These are phyloP conservation scores for Ramazzottius varieornatus DNA, from an alignment of 2,888 invertebrate genomes.

Conservation along the genomic window DNA sequence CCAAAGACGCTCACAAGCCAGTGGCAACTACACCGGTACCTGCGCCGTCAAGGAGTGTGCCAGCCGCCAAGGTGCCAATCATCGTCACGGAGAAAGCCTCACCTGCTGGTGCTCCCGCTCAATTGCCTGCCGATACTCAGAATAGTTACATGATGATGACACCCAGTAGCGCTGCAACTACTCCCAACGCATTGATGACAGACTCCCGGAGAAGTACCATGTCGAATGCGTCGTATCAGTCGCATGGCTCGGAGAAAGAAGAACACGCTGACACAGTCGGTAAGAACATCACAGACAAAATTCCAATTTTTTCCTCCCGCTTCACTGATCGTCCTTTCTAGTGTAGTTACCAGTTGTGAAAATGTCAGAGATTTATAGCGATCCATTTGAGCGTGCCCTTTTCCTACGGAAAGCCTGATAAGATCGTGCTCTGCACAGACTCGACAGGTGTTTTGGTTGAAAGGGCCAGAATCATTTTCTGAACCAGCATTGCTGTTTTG, in stretches of 20 bases:
- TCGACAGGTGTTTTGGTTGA: no score
- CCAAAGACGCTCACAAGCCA: background rate
- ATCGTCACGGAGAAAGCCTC: background rate
- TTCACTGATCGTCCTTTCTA: no score
- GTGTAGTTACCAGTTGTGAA: no score
- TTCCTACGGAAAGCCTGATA: no score
- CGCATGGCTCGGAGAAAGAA: background rate
- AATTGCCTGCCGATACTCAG: background rate
- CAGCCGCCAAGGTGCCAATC: background rate
- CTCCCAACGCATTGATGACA: background rate
- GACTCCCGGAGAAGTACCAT: background rate
- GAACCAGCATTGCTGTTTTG: no score
- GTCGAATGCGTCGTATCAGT: background rate
- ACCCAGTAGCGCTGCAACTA: background rate
- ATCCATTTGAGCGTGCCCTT: no score
- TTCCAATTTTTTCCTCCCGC: no score
- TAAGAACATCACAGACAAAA: no score
- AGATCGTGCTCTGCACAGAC: no score
- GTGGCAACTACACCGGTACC: background rate
- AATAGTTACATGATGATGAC: background rate
- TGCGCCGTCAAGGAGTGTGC: background rate
- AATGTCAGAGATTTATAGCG: no score
- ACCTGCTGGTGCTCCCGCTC: background rate
- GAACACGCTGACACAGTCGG: background rate
- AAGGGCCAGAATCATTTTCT: no score